Conservation (phyloP, 2,797 vertebrate species). For the Hafferia zeledoni region DNA sequence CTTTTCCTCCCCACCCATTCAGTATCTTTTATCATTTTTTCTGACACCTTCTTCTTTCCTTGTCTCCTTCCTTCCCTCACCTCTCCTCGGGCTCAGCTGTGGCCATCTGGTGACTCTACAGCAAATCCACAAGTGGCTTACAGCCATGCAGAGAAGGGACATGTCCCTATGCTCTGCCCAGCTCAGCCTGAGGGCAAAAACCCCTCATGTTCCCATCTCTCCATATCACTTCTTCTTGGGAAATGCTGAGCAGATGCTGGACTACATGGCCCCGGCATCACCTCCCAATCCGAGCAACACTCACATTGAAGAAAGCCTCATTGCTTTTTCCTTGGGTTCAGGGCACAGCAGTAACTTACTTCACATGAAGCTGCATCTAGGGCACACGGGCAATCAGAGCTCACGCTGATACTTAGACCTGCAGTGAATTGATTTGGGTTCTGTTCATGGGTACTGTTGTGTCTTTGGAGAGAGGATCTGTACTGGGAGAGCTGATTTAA, state of each 20-base stretch:
- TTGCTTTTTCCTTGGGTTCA: background rate
- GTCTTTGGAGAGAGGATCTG: background rate
- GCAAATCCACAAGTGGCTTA: background rate
- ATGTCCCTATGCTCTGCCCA: background rate
- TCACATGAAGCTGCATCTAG: background rate
- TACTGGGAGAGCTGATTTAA: background rate
- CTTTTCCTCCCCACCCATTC: background rate
- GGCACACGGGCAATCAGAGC: background rate
- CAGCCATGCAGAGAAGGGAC: background rate
- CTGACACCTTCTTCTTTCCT: background rate
- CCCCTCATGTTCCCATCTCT: background rate
- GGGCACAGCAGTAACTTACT: background rate
- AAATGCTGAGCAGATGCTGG: background rate
- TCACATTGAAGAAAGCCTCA: background rate
- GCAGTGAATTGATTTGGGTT: background rate
- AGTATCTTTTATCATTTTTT: background rate
- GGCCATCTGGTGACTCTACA: background rate
- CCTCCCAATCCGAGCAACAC: background rate
- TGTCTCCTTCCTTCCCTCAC: background rate
- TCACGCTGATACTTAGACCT: background rate
- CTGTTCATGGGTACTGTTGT: background rate
- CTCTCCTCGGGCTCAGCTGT: background rate
- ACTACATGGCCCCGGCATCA: background rate
- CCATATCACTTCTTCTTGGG: background rate
- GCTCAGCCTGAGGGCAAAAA: background rate